These are phyloP conservation scores for Cheirogaleus major DNA, from an alignment of 2,797 vertebrate genomes.

Conservation along the genomic window DNA sequence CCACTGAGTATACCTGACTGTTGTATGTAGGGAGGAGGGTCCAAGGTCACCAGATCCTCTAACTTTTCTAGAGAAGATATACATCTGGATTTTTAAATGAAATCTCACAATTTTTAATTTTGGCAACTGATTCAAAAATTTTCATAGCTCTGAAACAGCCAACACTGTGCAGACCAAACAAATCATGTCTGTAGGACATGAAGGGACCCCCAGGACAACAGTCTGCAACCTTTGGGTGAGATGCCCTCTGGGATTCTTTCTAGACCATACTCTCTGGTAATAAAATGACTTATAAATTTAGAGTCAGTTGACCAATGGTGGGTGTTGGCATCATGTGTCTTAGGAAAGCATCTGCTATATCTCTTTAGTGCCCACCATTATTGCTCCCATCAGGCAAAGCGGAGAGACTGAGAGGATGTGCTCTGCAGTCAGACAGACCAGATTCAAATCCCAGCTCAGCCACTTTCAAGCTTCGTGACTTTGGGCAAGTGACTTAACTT, in stretches of 20 bases:
- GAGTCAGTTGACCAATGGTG: background rate
- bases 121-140: background rate
- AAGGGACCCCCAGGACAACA: background rate
- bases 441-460: background rate
- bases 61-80: background rate
- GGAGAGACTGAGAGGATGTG: background rate
- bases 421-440: background rate
- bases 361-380: background rate
- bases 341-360: background rate
- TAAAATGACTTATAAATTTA: background rate
- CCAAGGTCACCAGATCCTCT: background rate
- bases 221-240: background rate
- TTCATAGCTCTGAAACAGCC: background rate
- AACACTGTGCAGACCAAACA: background rate
- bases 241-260: background rate
- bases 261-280: background rate
- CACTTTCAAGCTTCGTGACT: background rate
- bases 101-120: background rate
- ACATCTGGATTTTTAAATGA: background rate
- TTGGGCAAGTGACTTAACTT: background rate
- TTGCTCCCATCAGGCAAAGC: background rate
- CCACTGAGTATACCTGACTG: background rate
- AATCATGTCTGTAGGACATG: background rate
- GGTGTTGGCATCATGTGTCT: background rate
- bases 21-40: background rate